A percentile compares a stretch with the other conserved stretches of the same genome.
Conservation (phyloP, 1,140 invertebrate genomes). For the Pseudomyrmex concolor region DNA sequence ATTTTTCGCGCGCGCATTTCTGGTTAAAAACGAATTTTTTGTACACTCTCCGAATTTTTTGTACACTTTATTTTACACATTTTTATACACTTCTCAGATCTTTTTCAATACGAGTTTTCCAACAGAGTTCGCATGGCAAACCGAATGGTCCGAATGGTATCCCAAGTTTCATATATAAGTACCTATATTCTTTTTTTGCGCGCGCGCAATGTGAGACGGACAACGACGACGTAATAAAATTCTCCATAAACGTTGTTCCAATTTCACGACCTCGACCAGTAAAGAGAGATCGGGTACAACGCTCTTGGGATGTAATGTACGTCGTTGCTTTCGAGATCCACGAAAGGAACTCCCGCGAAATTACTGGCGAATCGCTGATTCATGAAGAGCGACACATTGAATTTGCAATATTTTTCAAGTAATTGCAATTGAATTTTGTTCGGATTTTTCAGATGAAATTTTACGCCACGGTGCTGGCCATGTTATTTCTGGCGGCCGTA, state of each 20-base stretch:
- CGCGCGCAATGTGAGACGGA: background rate
- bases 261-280: slow-evolving; percentile 37
- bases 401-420: no score
- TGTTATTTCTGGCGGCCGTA: slow-evolving; percentile 83
- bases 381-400: no score
- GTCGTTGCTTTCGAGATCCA: background rate
- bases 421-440: no score
- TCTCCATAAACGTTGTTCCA: slow-evolving; percentile 27
- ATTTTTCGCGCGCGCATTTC: background rate
- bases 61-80: no score
- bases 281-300: slow-evolving; percentile 45
- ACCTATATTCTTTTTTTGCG: background rate
- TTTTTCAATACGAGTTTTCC: no score
- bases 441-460: slow-evolving; percentile 75
- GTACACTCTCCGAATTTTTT: no score
- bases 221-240: background rate
- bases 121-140: no score
- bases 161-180: background rate
- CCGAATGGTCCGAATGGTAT: no score
- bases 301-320: slow-evolving; percentile 14
- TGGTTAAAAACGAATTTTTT: background rate
- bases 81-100: no score
- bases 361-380: no score
- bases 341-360: slow-evolving; percentile 3
- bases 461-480: slow-evolving; percentile 77